A percentile compares a stretch with the other conserved stretches of the same genome.
Conservation (phyloP, 2,113 vertebrate genomes). For the Zootoca vivipara region DNA sequence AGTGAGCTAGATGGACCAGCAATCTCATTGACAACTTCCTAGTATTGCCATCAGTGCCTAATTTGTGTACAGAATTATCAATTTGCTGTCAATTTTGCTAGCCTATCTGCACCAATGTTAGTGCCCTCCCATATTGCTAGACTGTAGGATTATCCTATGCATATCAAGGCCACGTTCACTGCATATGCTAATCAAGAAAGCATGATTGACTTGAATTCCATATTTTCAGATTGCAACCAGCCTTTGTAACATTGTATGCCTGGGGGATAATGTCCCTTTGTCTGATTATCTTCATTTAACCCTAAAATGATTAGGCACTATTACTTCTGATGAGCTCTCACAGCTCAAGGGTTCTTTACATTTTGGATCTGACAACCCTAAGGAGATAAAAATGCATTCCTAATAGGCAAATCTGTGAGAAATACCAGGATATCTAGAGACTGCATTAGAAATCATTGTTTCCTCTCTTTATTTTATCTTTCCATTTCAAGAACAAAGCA, state of each 20-base stretch:
- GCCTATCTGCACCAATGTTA: neutral
- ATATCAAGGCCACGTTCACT: neutral
- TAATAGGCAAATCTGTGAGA: neutral
- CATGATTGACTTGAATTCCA: neutral
- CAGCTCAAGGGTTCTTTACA: conserved; percentile 25
- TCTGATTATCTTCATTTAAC: conserved; percentile 24
- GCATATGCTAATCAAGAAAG: neutral
- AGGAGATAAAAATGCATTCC: neutral
- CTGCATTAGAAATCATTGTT: neutral
- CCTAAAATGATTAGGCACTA: conserved; percentile 34
- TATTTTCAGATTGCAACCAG: conserved; percentile 11
- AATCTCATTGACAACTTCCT: too few species aligned
- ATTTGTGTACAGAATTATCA: neutral
- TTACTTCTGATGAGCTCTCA: conserved; percentile 15
- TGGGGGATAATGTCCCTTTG: conserved; percentile 12
- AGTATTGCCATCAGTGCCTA: too few species aligned
- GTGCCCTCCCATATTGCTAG: neutral
- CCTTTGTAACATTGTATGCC: neutral
- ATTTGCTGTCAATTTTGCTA: neutral
- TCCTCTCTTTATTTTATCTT: neutral
- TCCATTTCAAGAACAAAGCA: neutral
- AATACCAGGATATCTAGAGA: neutral
- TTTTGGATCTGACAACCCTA: conserved; percentile 28
- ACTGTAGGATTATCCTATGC: neutral
- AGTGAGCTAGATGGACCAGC: too few species aligned